Base-by-base conservation (phyloP, 2,113 vertebrate genomes). In the Eubucco bourcierii region DNA sequence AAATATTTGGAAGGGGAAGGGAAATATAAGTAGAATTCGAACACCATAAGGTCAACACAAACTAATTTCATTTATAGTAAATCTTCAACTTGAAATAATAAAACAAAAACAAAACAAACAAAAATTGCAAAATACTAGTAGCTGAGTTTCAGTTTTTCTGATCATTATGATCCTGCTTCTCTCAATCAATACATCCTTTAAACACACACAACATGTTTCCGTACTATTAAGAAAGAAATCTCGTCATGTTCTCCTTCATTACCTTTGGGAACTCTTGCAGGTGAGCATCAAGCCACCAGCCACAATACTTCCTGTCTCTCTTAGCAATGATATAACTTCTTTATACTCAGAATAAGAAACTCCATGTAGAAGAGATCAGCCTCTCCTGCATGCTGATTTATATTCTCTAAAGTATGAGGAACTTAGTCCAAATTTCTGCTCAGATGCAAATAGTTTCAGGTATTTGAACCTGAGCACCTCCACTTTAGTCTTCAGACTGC, bases 1-100 rank as follows among this genome's bases (percentile, higher is more conserved):
- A 91, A 50, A 6, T 53, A 70, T 31, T 41, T n/a, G 2, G 3
- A 11, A 10, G 15, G 1, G 3, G 0, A 37, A 10, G 66, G 18
- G 53, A 76, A 82, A 72, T 41, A 13, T 6, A 82, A 64, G 15
- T 16, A 79, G 39, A 72, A 85, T 68, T 87, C 46, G 9, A 88
- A 33, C 7, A 29, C 2, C 3, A 7, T 34, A 46, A 79, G 13
- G 15, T 64, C 4, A 0, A 2, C 19, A 5, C 44, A 12, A 82
- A 63, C 19, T 82, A 66, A 88, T 56, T 59, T 31, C 1, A 37
- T 63, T 80, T 50, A 39, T 64, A 13, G 78, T 6, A 78, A 74
- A 66, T 44, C 9, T 23, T 81, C 50, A 29, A 4, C 10, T 59
- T 47, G 15, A 85, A 88, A 77, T 8, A 9, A 11, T 28, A n/a